A percentile compares a stretch with the other conserved stretches of the same genome.
phyloP scores from a whole-genome alignment of 1,140 invertebrate genomes.

The Saccostrea cuccullata region DNA sequence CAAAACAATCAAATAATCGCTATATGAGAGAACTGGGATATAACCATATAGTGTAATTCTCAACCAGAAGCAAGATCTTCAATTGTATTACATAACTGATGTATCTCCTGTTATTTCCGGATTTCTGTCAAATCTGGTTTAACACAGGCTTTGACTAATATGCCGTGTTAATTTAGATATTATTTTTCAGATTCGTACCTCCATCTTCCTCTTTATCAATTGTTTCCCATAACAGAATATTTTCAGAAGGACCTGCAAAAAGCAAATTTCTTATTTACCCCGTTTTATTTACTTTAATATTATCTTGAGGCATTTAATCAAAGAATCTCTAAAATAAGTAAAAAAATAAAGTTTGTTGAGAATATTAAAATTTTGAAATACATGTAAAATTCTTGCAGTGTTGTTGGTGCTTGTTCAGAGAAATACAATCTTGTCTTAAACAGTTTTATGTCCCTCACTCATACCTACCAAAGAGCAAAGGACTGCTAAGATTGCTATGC shows the following conservation, averaged over 20 bases:
- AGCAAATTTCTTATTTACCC: background rate
- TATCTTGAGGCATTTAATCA: no score
- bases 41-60: background rate
- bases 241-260: constrained; percentile 54
- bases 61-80: background rate
- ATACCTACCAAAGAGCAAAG: constrained; percentile 55
- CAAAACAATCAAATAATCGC: background rate
- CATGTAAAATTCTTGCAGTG: no score
- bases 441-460: no score
- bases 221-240: constrained; percentile 55
- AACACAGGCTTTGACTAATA: background rate
- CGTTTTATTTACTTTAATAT: no score
- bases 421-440: no score
- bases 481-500: constrained; percentile 54
- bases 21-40: background rate
- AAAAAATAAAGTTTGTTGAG: no score
- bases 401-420: no score
- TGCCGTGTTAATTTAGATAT: background rate
- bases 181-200: constrained; percentile 38
- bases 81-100: background rate
- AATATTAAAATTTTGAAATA: no score
- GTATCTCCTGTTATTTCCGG: background rate
- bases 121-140: background rate
- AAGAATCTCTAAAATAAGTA: no score
- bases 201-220: constrained; percentile 56